These are phyloP conservation scores for Protophormia terraenovae DNA, from an alignment of 2,888 invertebrate species.

Conservation along the genomic window DNA sequence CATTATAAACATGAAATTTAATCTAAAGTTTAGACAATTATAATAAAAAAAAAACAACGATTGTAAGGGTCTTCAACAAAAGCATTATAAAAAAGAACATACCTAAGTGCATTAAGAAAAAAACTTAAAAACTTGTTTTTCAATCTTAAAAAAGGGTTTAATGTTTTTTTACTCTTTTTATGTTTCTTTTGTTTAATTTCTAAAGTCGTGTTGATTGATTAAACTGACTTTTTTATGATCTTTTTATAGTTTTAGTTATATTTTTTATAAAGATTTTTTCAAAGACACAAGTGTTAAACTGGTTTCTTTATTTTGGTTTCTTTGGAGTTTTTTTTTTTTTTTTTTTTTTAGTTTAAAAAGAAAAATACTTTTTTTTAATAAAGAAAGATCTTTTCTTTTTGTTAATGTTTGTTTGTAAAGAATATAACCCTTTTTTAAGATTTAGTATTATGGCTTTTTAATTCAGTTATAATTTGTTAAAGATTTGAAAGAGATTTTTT, in stretches of 20 bases:
- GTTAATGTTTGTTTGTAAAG: background rate
- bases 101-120: background rate
- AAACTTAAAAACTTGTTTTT: conserved; percentile 10
- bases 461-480: background rate
- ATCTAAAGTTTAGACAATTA: conserved; percentile 21
- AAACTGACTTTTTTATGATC: conserved; percentile 28
- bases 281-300: conserved; percentile 35
- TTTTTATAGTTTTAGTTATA: background rate
- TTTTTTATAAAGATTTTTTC: background rate
- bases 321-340: background rate
- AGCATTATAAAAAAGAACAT: background rate
- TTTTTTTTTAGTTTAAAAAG: background rate
- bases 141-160: conserved; percentile 30
- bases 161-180: background rate
- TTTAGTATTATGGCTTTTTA: background rate
- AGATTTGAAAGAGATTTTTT: background rate
- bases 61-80: background rate
- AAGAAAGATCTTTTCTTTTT: background rate
- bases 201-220: conserved; percentile 53
- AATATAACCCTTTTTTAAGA: background rate
- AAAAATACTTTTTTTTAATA: no score
- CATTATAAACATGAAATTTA: conserved; percentile 51
- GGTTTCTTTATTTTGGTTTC: background rate
- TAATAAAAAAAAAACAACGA: background rate
- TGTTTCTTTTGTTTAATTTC: background rate